These are phyloP conservation scores for Acanthosepion lycidas DNA, from an alignment of 2,888 invertebrate genomes.

Conservation along the genomic window DNA sequence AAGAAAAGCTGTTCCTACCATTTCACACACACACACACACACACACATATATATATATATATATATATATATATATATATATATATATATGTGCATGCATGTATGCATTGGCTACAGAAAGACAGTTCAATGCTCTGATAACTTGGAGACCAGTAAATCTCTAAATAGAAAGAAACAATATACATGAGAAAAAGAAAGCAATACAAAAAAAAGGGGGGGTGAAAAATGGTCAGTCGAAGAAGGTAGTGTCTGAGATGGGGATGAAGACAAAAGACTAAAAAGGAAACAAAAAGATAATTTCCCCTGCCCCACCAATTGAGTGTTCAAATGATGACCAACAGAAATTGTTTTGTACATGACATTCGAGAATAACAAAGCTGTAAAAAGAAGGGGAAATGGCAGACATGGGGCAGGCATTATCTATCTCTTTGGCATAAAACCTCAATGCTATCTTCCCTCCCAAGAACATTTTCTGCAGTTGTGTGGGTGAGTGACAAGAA, in stretches of 20 bases:
- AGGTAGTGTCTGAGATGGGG: neutral
- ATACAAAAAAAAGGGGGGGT: neutral
- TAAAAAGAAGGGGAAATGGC: neutral
- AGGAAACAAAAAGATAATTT: neutral
- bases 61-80: neutral
- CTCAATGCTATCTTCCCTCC: conserved; percentile 17
- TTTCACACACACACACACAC: neutral
- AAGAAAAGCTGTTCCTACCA: neutral
- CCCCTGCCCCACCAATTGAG: neutral
- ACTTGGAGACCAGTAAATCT: conserved; percentile 6
- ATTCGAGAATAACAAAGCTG: neutral
- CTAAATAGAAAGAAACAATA: neutral
- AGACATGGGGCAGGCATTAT: neutral
- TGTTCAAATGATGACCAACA: neutral
- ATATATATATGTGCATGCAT: neutral
- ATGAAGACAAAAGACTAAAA: neutral
- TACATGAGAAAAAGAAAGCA: neutral
- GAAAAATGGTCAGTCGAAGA: neutral
- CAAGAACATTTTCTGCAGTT: neutral
- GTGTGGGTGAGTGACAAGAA: neutral
- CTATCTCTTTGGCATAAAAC: conserved; percentile 33
- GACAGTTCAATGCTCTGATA: neutral
- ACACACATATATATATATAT: neutral
- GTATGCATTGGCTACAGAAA: no score
- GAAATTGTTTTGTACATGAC: conserved; percentile 33